Conservation (phyloP, 2,113 vertebrate species). For the Callocephalon fimbriatum region DNA sequence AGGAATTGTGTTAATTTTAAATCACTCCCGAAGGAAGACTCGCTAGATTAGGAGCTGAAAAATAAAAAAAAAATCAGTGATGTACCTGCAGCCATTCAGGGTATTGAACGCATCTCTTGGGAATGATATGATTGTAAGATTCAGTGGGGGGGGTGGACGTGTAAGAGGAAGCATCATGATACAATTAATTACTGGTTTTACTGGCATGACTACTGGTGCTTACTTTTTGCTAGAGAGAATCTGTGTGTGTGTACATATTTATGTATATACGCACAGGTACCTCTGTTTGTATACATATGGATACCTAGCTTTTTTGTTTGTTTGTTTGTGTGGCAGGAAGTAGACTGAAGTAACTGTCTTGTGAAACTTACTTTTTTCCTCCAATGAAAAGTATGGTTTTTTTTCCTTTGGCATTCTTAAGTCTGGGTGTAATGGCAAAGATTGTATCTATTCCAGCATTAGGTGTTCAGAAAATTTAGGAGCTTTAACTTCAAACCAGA, state of each 20-base stretch:
- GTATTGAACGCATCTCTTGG: neutral
- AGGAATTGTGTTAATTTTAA: neutral
- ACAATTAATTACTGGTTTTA: slow-evolving; percentile 1
- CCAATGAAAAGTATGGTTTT: neutral
- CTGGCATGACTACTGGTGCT: neutral
- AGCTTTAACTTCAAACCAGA: neutral
- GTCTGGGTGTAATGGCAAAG: neutral
- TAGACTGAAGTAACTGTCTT: neutral
- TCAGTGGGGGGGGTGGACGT: neutral
- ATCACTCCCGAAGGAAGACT: neutral
- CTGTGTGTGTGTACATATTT: neutral
- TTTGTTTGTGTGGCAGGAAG: neutral
- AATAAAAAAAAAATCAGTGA: neutral
- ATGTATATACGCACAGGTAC: neutral
- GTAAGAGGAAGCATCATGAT: neutral
- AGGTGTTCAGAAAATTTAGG: neutral
- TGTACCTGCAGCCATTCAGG: neutral
- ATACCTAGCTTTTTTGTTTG: neutral
- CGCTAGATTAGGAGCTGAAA: neutral
- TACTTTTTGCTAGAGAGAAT: neutral
- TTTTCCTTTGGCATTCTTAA: neutral
- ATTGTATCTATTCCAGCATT: neutral
- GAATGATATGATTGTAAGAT: neutral
- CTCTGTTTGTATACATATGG: neutral
- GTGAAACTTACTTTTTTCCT: neutral